Base-by-base conservation (phyloP, 2,113 vertebrate genomes). In the Poecilia latipinna region DNA sequence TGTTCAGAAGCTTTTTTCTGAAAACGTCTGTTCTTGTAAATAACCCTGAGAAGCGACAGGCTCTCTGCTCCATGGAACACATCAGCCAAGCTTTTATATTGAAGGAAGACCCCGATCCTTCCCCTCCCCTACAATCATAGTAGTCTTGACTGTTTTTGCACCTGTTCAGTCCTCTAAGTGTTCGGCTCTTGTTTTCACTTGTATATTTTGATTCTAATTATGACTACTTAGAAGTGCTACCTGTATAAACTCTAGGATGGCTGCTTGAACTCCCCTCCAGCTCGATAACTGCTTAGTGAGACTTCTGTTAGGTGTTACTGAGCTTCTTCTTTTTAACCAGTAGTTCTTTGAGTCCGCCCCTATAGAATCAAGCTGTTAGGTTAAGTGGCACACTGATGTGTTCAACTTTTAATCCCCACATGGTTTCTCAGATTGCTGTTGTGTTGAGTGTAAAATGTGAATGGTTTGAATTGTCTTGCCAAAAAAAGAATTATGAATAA, bases 51-150 rank as follows among this genome's bases (percentile, higher is more conserved):
- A 78, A 63, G 75, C 81, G 68, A 82, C 74, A 86, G 74, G 84
- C 89, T 88, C 89, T 89, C 88, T 82, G 88, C 88, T 86, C 44
- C 42, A 81, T 92, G 77, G 83, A 86, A 87, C 44, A 83, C 26
- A 64, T 88, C 80, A 61, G 78, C 86, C 78, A 86, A 61, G 90
- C 89, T 90, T 93, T 90, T 91, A 82, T 86, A 91, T 86, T 42
- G 17, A 89, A 80, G 44, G 63, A 69, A 62, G 1, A 37, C 35
- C 35, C 35, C 35, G 29, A 64, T 65, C 75, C 76, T 0, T 67
- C 67, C 74, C 11, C 35, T 3, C 35, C 76, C 79, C 73, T 73
- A 37, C 81, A 35, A 72, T 48, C 35, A 61, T 72, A 73, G 77
- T 71, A 71, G 78, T 63, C 70, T 64, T 77, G 70, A 77, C 75